Evolutionary conservation across 1,140 invertebrate species (phyloP), one percentile per base, ranked within the genome.

Genomic region (Drosophila subobscura): DNA sequence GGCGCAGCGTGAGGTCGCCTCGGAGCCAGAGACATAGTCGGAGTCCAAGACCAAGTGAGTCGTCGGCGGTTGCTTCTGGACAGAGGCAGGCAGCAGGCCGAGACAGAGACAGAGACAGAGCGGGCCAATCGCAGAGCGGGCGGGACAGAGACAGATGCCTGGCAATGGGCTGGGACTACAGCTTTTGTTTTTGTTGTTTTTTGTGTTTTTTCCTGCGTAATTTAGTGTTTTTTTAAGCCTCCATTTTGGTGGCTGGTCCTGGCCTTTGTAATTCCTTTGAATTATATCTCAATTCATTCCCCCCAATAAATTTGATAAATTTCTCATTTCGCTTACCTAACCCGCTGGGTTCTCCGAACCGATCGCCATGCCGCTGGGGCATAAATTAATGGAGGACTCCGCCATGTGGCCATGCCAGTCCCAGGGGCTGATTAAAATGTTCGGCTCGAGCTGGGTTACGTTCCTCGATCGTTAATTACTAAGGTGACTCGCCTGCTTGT

Each of bases 231-330:
- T 85, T 77, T 81, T 77, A 85, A 81, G 83, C 73, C 77, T 57
- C 77, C 80, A 85, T 86, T 85, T 85, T 85, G 72, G 53, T 79
- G 47, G 20, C 25, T 64, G 45, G 50, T 58, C 41, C 58, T 59
- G 58, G 76, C 56, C 77, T 76, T 77, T 86, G 77, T 86, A 86
- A 85, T 71, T 85, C 84, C 77, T 60, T 72, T 86, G 81, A 85
- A 86, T 85, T 85, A 85, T 85, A 85, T 81, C 80, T 85, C 80
- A 85, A 85, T 85, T 86, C 81, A 81, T 74, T 66, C 68, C 77
- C 81, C 57, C 33, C 65, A 63, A 85, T 85, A 85, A 85, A 85
- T 85, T 85, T 85, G 80, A 85, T 85, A 85, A 85, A 85, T 85
- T 85, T 86, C 80, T 74, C 72, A 86, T 85, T 80, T 73, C 46